A percentile compares a stretch with the other conserved stretches of the same genome.
phyloP scores from a whole-genome alignment of 92 coral and sea anemone species.

The Pocillopora grandis region DNA sequence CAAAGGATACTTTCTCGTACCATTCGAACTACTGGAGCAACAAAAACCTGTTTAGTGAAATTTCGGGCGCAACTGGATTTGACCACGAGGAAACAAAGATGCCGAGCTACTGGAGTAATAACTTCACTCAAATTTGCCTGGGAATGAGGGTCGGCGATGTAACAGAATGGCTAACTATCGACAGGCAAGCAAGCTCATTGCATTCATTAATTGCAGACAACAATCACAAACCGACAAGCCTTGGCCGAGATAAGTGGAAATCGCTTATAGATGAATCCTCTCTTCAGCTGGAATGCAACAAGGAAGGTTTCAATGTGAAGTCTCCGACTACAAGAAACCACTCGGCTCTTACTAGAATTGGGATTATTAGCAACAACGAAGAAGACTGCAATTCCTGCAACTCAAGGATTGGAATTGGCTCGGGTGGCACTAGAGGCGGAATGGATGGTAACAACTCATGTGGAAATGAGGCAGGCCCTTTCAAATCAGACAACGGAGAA shows the following conservation, averaged over 20 bases:
- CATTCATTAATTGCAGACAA: constrained; percentile 12
- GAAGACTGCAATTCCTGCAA: constrained; percentile 32
- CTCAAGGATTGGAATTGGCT: constrained; percentile 43
- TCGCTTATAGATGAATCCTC: constrained; percentile 35
- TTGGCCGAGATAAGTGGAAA: constrained; percentile 39
- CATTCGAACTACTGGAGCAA: constrained; percentile 1
- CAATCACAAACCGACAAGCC: neutral
- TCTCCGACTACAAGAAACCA: neutral
- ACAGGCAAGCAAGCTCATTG: neutral
- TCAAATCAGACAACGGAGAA: neutral
- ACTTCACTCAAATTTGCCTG: constrained; percentile 43
- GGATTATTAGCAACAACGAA: constrained; percentile 32
- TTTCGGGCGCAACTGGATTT: neutral
- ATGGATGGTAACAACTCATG: constrained; percentile 15
- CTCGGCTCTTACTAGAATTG: constrained; percentile 35
- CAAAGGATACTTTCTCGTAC: constrained; percentile 9
- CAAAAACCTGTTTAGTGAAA: neutral
- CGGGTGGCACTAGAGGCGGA: neutral
- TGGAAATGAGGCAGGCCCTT: constrained; percentile 5
- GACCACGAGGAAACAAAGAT: constrained; percentile 37
- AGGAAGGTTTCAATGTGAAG: constrained; percentile 42
- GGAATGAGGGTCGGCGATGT: constrained; percentile 23
- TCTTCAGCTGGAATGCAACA: constrained; percentile 31
- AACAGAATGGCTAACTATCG: constrained; percentile 12
- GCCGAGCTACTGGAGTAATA: constrained; percentile 42